Conservation (phyloP, 2,797 vertebrate species). For the Poecilia velifera region DNA sequence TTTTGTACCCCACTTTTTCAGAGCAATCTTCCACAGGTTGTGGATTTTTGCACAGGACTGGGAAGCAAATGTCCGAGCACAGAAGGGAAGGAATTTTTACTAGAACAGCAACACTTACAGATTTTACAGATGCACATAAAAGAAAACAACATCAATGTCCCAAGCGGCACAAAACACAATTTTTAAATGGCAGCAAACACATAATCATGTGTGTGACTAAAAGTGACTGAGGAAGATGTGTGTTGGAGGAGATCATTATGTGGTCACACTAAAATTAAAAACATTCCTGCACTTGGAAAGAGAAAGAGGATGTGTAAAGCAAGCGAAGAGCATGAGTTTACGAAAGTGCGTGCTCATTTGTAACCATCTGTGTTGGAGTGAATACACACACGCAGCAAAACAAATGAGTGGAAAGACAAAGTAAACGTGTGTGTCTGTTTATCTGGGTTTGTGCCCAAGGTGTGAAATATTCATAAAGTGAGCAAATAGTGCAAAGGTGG, state of each 20-base stretch:
- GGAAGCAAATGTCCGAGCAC: conserved; percentile 35
- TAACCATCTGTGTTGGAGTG: conserved; percentile 15
- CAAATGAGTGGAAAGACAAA: conserved; percentile 21
- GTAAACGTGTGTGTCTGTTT: conserved; percentile 17
- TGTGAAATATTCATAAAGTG: conserved; percentile 52
- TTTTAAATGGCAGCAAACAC: conserved; percentile 32
- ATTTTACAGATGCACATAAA: conserved; percentile 12
- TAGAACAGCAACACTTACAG: conserved; percentile 11
- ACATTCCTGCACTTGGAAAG: conserved; percentile 43
- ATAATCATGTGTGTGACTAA: conserved; percentile 9
- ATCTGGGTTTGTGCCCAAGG: neutral
- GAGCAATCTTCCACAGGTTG: neutral
- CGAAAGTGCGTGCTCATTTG: conserved; percentile 23
- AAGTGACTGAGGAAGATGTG: conserved; percentile 10
- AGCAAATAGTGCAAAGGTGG: conserved; percentile 47
- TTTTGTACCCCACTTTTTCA: neutral
- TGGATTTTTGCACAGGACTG: conserved; percentile 5
- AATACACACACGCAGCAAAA: neutral
- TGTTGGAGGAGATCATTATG: conserved; percentile 35
- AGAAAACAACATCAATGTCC: conserved; percentile 29
- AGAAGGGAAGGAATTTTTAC: conserved; percentile 21
- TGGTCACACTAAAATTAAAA: conserved; percentile 51
- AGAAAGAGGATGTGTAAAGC: conserved; percentile 48
- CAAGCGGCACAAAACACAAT: conserved; percentile 14
- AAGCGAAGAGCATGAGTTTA: conserved; percentile 33